These are phyloP conservation scores for Aricia agestis DNA, from an alignment of 1,140 invertebrate species.

Conservation along the genomic window DNA sequence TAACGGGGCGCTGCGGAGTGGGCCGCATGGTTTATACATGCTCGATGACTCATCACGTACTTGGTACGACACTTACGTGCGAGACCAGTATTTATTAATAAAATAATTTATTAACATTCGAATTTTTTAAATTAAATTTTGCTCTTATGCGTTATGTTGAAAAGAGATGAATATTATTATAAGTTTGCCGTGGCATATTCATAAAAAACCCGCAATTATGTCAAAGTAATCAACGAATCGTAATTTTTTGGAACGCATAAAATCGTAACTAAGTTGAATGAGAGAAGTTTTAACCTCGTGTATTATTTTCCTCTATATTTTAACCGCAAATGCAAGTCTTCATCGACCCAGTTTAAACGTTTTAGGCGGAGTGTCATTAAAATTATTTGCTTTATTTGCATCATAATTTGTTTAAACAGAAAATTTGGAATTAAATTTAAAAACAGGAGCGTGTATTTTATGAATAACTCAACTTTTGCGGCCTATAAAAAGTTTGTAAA, in stretches of 20 bases:
- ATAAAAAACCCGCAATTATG: neutral
- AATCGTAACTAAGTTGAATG: neutral
- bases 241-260: neutral
- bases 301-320: too few species aligned
- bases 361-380: slow-evolving; percentile 9
- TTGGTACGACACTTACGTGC: too few species aligned
- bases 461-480: too few species aligned
- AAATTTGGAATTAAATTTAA: neutral
- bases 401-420: neutral
- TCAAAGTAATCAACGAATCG: neutral
- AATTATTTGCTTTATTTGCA: slow-evolving; percentile 3
- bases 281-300: slow-evolving; percentile 3
- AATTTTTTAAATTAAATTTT: too few species aligned
- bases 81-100: too few species aligned
- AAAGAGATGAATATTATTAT: too few species aligned
- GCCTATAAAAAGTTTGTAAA: too few species aligned
- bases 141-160: too few species aligned
- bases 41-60: too few species aligned
- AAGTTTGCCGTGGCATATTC: neutral
- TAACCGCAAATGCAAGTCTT: slow-evolving; percentile 5
- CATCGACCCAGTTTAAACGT: neutral
- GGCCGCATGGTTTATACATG: too few species aligned
- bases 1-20: too few species aligned
- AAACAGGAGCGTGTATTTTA: neutral
- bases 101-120: too few species aligned